A percentile compares a stretch with the other conserved stretches of the same genome.
Evolutionary conservation across 1,140 invertebrate species (phyloP).

Genomic region (Hormaphis cornu): DNA sequence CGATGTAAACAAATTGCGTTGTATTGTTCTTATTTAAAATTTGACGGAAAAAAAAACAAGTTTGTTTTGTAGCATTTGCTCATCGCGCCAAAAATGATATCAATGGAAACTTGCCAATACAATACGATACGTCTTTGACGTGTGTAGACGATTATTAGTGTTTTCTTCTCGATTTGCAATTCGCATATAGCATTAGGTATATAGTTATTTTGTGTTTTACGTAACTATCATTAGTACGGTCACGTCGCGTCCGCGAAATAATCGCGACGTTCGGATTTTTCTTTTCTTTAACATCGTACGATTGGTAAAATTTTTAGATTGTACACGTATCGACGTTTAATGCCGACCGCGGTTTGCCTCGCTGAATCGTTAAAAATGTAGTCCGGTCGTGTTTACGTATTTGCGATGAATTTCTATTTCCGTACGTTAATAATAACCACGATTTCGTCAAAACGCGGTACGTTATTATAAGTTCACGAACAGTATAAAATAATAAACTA

Average conservation of each 20-base stretch:
- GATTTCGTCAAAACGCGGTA: too few relatives aligned
- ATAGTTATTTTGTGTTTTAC: conserved; percentile 18
- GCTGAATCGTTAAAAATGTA: neutral
- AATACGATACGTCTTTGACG: too few relatives aligned
- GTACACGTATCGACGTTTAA: too few relatives aligned
- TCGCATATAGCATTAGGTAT: neutral
- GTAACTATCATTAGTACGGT: conserved; percentile 7
- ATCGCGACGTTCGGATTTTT: neutral
- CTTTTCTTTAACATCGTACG: neutral
- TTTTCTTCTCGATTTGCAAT: conserved; percentile 18
- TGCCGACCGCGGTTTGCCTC: neutral
- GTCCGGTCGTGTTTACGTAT: neutral
- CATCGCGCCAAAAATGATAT: neutral
- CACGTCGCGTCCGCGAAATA: conserved; percentile 2
- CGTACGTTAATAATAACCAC: too few relatives aligned
- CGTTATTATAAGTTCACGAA: too few relatives aligned
- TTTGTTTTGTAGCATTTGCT: neutral
- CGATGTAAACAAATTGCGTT: too few relatives aligned
- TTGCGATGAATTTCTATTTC: neutral
- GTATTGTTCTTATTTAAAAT: too few relatives aligned
- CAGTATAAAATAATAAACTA: too few relatives aligned
- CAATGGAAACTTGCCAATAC: conserved; percentile 21
- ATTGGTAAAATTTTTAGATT: neutral
- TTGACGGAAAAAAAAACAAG: neutral
- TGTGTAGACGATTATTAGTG: neutral